Conservation (phyloP, 1,140 invertebrate species). For the Aradophagus sp. region DNA sequence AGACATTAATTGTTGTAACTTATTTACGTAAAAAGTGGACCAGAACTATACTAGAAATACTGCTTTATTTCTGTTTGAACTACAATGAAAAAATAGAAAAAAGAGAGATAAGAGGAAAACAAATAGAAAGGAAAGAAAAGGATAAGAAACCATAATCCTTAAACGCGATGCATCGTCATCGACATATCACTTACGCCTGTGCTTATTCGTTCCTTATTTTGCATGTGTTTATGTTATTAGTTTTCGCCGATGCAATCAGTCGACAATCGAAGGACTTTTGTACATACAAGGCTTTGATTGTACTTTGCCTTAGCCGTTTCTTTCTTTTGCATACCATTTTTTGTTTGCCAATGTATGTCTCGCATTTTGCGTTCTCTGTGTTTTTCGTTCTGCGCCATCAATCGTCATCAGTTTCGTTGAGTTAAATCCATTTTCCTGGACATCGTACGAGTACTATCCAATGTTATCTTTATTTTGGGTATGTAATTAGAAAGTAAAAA, state of each 20-base stretch:
- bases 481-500: no score
- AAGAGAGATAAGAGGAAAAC: no score
- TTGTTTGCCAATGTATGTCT: conserved; percentile 59
- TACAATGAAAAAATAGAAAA: no score
- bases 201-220: conserved; percentile 43
- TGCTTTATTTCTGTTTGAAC: conserved; percentile 63
- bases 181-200: conserved; percentile 35
- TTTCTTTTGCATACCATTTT: conserved; percentile 58
- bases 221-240: conserved; percentile 38
- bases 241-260: conserved; percentile 14
- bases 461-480: conserved; percentile 21
- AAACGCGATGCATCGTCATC: conserved; percentile 45
- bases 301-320: conserved; percentile 54
- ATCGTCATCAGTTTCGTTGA: conserved; percentile 48
- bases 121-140: no score
- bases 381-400: conserved; percentile 51
- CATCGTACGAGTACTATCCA: conserved; percentile 9
- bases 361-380: conserved; percentile 45
- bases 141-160: conserved; percentile 50
- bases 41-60: conserved; percentile 59
- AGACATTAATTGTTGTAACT: no score
- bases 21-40: no score
- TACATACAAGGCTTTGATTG: conserved; percentile 33
- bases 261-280: conserved; percentile 51
- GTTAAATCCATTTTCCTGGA: conserved; percentile 28